These are phyloP conservation scores for Plectropomus leopardus DNA, from an alignment of 2,113 vertebrate species.

Conservation along the genomic window DNA sequence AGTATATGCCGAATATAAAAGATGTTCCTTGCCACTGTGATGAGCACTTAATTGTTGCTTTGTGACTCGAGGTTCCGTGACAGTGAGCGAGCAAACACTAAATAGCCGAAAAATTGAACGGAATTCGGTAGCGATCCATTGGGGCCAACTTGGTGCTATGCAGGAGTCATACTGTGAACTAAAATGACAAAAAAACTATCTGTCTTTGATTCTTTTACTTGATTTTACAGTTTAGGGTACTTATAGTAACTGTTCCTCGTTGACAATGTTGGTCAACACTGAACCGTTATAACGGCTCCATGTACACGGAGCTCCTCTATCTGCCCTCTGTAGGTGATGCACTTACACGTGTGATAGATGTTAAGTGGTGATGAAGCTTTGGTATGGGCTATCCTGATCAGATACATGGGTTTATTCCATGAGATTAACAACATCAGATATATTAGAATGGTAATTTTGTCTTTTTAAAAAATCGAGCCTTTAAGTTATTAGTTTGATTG, in stretches of 20 bases:
- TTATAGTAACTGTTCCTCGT: not conserved
- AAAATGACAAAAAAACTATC: not conserved
- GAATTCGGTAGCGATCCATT: not conserved
- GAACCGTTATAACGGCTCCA: slow-evolving; percentile 8
- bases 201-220: not conserved
- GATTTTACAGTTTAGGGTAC: not conserved
- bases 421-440: not conserved
- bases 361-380: not conserved
- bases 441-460: not conserved
- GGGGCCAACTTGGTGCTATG: not conserved
- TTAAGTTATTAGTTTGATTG: not conserved
- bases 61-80: fast-evolving
- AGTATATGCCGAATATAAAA: not conserved
- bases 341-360: not conserved
- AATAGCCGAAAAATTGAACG: not conserved
- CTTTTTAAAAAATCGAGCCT: not conserved
- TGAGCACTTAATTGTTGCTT: not conserved
- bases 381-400: not conserved
- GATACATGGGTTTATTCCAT: not conserved
- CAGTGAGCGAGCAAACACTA: not conserved
- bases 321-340: slow-evolving; percentile 60
- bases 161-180: not conserved
- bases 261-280: not conserved
- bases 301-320: not conserved
- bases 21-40: fast-evolving